These are phyloP conservation scores for Cyprinodon brontotheroides DNA, from an alignment of 2,113 vertebrate genomes.

Conservation along the genomic window DNA sequence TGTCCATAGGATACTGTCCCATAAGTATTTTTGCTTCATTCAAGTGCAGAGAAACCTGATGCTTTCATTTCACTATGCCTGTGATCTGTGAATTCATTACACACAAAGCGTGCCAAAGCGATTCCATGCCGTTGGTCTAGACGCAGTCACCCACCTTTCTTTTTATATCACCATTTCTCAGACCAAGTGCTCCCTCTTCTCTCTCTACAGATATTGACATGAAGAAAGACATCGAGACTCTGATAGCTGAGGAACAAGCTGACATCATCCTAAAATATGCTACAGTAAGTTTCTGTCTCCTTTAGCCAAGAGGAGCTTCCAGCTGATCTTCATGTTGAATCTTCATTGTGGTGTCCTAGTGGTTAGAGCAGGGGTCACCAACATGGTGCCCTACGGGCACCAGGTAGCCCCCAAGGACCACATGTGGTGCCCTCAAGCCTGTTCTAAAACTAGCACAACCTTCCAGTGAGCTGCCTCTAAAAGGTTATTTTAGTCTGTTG, in stretches of 20 bases:
- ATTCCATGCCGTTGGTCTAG: background rate
- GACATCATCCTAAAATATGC: conserved; percentile 90
- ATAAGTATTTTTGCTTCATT: too few species aligned
- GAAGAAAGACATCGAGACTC: conserved; percentile 91
- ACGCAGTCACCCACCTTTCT: conserved; percentile 26
- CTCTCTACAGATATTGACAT: conserved; percentile 86
- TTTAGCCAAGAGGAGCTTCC: too few species aligned
- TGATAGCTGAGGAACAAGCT: conserved; percentile 88
- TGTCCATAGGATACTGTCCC: background rate
- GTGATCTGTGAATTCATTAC: conserved; percentile 4
- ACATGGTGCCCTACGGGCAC: too few species aligned
- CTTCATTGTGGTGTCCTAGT: too few species aligned
- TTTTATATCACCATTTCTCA: background rate
- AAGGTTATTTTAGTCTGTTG: too few species aligned
- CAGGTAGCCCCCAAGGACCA: too few species aligned
- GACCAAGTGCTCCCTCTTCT: background rate
- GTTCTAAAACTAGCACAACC: too few species aligned
- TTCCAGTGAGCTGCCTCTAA: too few species aligned
- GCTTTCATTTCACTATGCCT: background rate
- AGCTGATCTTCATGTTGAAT: background rate
- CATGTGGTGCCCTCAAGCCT: too few species aligned
- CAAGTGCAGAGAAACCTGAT: too few species aligned
- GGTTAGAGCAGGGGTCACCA: too few species aligned
- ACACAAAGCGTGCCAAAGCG: background rate
- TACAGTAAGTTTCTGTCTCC: conserved; percentile 77